Percentiles rank a stretch among this genome's conserved stretches.
phyloP scores from a whole-genome alignment of 2,888 invertebrate genomes.

The Julus scandinavius region DNA sequence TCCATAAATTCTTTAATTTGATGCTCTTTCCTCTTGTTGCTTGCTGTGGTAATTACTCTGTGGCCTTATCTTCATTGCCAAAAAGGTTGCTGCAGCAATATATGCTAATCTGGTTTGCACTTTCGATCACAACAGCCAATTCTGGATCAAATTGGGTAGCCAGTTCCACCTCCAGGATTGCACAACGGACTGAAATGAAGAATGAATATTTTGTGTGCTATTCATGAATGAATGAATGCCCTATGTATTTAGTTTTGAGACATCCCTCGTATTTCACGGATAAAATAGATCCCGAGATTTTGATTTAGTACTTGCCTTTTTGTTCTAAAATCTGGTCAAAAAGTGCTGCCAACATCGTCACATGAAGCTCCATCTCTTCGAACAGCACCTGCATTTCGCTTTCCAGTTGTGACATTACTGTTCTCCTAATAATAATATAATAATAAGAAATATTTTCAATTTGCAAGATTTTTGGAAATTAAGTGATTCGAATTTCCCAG shows the following conservation, averaged over 20 bases:
- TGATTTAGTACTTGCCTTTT: not conserved
- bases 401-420: not conserved
- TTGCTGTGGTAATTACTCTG: too few species aligned
- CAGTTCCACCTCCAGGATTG: constrained; percentile 22
- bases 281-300: too few species aligned
- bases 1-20: too few species aligned
- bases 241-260: too few species aligned
- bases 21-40: too few species aligned
- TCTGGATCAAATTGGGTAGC: constrained; percentile 9
- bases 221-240: too few species aligned
- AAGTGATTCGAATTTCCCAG: not conserved
- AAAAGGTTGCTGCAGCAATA: not conserved
- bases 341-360: not conserved
- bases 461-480: not conserved
- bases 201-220: too few species aligned
- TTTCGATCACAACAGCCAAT: not conserved
- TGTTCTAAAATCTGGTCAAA: not conserved
- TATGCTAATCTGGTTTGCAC: not conserved
- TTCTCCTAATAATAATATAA: not conserved
- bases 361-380: not conserved
- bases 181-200: constrained; percentile 37
- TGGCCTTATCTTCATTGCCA: not conserved
- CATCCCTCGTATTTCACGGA: too few species aligned
- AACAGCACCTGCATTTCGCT: not conserved
- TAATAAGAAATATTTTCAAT: not conserved